phyloP scores from a whole-genome alignment of 1,140 invertebrate species.

The Bombus vancouverensis region DNA sequence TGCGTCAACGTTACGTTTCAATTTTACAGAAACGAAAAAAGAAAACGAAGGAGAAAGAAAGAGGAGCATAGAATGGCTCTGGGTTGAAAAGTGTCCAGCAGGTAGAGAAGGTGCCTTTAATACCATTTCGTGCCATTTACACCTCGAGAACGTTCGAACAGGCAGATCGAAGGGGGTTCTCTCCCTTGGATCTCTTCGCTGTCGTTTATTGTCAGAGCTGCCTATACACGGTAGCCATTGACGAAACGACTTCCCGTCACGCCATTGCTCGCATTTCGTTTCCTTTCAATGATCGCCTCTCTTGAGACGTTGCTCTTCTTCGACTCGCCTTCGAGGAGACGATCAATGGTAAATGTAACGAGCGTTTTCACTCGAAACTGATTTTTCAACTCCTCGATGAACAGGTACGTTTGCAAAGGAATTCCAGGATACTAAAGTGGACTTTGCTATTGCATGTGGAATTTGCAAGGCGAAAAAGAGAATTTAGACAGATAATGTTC shows the following conservation, averaged over 20 bases:
- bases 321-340: neutral
- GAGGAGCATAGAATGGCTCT: neutral
- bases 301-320: conserved; percentile 19
- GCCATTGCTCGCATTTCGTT: conserved; percentile 58
- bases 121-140: conserved; percentile 67
- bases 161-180: conserved; percentile 52
- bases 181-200: conserved; percentile 13
- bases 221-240: conserved; percentile 60
- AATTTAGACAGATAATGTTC: neutral
- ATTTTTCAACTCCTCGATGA: conserved; percentile 2
- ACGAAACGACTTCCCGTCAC: conserved; percentile 72
- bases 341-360: conserved; percentile 21
- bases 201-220: conserved; percentile 51
- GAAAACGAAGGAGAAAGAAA: neutral
- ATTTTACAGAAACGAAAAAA: conserved; percentile 2
- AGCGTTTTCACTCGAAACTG: neutral
- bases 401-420: conserved; percentile 28
- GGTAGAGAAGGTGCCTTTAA: conserved; percentile 55
- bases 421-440: neutral
- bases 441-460: neutral
- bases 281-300: conserved; percentile 27
- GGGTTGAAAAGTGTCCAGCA: conserved; percentile 55
- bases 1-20: conserved; percentile 61
- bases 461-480: too few species aligned
- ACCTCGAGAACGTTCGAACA: conserved; percentile 58